phyloP scores from a whole-genome alignment of 2,113 vertebrate species.

The Archocentrus centrarchus region DNA sequence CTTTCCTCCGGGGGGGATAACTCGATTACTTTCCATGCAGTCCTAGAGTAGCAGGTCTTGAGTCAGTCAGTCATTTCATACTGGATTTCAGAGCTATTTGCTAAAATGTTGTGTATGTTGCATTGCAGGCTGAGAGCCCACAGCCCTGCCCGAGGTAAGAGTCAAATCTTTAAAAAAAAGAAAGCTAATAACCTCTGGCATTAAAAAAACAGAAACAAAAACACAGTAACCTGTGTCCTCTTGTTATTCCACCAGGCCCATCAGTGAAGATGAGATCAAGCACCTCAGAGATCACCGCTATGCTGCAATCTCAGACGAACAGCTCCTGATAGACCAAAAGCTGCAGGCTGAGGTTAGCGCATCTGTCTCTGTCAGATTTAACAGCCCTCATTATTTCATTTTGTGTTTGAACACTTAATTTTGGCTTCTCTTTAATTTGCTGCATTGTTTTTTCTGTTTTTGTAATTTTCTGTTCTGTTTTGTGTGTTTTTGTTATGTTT shows the following conservation, averaged over 20 bases:
- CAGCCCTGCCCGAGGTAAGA: constrained; percentile 76
- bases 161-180: neutral
- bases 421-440: constrained; percentile 67
- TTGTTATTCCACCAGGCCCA: constrained; percentile 80
- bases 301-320: constrained; percentile 89
- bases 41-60: constrained; percentile 10
- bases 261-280: constrained; percentile 93
- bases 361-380: neutral
- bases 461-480: constrained; percentile 75
- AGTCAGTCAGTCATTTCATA: neutral
- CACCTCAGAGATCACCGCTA: constrained; percentile 90
- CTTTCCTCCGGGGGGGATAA: constrained; percentile 15
- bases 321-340: constrained; percentile 87
- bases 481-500: constrained; percentile 82
- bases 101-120: constrained; percentile 43
- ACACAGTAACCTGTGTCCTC: neutral
- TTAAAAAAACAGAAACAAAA: neutral
- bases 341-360: constrained; percentile 87
- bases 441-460: constrained; percentile 65
- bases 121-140: constrained; percentile 79
- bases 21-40: constrained; percentile 13
- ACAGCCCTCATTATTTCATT: constrained; percentile 25
- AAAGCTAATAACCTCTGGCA: neutral
- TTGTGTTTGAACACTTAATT: constrained; percentile 31
- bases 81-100: neutral